Conservation (phyloP, 2,888 invertebrate species). For the Scaeva pyrastri region DNA sequence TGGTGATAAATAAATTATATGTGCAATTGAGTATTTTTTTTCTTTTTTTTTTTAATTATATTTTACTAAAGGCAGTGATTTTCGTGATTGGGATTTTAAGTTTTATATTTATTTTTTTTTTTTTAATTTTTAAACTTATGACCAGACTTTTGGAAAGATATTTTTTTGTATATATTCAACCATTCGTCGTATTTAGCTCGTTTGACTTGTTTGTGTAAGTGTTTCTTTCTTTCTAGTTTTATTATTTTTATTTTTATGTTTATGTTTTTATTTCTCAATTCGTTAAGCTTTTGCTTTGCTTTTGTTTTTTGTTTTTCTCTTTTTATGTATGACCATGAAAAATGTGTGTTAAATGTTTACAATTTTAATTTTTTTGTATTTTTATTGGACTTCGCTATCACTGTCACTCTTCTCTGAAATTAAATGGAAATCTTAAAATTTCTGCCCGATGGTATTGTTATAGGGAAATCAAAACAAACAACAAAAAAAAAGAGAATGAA, state of each 20-base stretch:
- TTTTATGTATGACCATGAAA: slow-evolving; percentile 63
- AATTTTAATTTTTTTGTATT: slow-evolving; percentile 31
- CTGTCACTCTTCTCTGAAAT: slow-evolving; percentile 96
- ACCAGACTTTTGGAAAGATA: slow-evolving; percentile 36
- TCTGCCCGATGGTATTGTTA: slow-evolving; percentile 39
- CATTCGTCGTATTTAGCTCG: slow-evolving; percentile 61
- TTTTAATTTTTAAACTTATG: slow-evolving; percentile 34
- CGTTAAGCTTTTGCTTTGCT: slow-evolving; percentile 42
- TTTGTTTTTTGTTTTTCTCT: background rate
- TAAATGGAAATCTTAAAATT: slow-evolving; percentile 63
- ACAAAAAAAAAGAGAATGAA: background rate
- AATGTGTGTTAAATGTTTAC: slow-evolving; percentile 47
- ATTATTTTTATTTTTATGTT: slow-evolving; percentile 42
- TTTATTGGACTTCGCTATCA: slow-evolving; percentile 95
- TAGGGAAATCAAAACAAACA: background rate
- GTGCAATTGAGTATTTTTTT: slow-evolving; percentile 60
- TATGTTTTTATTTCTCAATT: slow-evolving; percentile 24
- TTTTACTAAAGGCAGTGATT: slow-evolving; percentile 64
- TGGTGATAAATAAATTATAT: slow-evolving; percentile 50
- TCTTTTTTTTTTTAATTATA: slow-evolving; percentile 6
- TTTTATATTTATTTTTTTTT: background rate
- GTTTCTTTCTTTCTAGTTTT: slow-evolving; percentile 23
- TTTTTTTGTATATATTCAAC: slow-evolving; percentile 46
- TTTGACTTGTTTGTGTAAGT: slow-evolving; percentile 57
- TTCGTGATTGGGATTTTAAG: slow-evolving; percentile 23